A percentile compares a stretch with the other conserved stretches of the same genome.
phyloP scores from a whole-genome alignment of 2,797 vertebrate species.

The Toxotes lorentzi region DNA sequence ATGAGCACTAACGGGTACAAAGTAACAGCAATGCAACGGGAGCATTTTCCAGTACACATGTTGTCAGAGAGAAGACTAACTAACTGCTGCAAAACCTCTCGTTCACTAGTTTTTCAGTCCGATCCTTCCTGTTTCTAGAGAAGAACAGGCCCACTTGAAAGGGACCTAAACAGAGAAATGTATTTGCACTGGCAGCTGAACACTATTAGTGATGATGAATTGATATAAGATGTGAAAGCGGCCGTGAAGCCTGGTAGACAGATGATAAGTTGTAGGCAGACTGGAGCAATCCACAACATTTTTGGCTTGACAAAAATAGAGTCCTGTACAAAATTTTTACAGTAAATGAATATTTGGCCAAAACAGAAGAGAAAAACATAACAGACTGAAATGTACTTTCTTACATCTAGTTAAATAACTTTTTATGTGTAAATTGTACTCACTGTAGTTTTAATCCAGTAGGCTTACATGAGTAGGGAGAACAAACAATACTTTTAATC shows the following conservation, averaged over 20 bases:
- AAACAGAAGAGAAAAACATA: neutral
- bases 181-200: neutral
- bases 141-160: neutral
- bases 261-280: no score
- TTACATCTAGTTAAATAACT: neutral
- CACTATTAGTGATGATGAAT: neutral
- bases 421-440: neutral
- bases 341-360: no score
- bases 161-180: neutral
- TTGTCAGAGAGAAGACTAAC: constrained; percentile 11
- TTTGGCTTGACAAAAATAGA: no score
- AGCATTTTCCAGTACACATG: constrained; percentile 88
- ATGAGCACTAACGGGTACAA: constrained; percentile 82
- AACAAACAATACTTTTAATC: no score
- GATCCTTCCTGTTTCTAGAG: constrained; percentile 49
- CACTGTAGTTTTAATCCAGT: neutral
- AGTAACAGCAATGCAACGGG: constrained; percentile 77
- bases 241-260: no score
- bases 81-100: neutral
- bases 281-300: no score
- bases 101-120: neutral
- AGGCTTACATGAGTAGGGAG: neutral
- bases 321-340: no score
- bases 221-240: no score
- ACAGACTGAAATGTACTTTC: neutral